Percentiles rank a stretch among this genome's conserved stretches.
Conservation (phyloP, 2,113 vertebrate genomes). For the Toxotes jaculatrix region DNA sequence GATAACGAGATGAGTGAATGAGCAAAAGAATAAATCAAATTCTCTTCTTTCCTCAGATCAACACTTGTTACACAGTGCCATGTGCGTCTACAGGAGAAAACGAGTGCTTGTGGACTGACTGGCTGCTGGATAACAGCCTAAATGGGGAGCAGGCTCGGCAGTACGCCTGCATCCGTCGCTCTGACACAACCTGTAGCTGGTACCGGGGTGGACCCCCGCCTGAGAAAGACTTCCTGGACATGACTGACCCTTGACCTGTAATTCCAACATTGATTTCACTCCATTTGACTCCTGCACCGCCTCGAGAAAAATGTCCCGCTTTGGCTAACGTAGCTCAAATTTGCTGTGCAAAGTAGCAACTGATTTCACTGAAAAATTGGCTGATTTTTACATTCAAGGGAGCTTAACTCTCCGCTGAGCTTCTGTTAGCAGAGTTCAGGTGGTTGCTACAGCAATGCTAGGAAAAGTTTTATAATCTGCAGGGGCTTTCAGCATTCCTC, state of each 20-base stretch:
- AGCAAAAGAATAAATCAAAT: conserved; percentile 10
- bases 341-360: conserved; percentile 35
- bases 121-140: conserved; percentile 88
- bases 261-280: conserved; percentile 2
- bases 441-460: conserved; percentile 48
- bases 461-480: conserved; percentile 35
- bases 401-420: conserved; percentile 30
- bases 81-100: conserved; percentile 86
- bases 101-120: conserved; percentile 94
- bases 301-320: conserved; percentile 40
- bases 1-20: background rate
- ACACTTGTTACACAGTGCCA: conserved; percentile 87
- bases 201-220: conserved; percentile 86
- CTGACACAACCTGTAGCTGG: conserved; percentile 91
- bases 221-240: conserved; percentile 90
- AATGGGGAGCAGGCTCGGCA: conserved; percentile 90
- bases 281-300: conserved; percentile 32
- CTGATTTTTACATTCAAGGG: conserved; percentile 20
- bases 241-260: conserved; percentile 87
- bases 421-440: conserved; percentile 36
- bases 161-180: conserved; percentile 90
- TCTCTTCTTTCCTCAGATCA: conserved; percentile 85
- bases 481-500: conserved; percentile 38
- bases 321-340: conserved; percentile 55
- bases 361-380: conserved; percentile 35